Base-by-base conservation (phyloP, 2,113 vertebrate species). In the Brachyhypopomus gauderio region DNA sequence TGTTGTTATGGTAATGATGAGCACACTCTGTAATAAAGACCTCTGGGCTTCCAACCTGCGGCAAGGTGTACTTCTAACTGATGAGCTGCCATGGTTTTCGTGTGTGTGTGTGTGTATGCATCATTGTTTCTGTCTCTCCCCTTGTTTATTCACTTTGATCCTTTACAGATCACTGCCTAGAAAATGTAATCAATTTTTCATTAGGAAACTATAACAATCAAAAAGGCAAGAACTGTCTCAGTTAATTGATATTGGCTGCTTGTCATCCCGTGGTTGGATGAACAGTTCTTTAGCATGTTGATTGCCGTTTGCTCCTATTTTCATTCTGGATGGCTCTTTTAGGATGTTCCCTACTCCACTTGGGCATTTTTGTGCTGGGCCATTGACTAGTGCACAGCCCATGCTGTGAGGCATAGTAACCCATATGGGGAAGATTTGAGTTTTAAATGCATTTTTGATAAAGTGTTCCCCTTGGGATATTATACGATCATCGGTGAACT, bases 1-100 rank as follows among this genome's bases (percentile, higher is more conserved):
- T 83, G 83, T 75, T 87, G 77, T 84, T 80, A 83, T 83, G 75
- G 66, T 78, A 85, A 84, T 84, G 83, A 83, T 85, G 69, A 80
- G 80, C 77, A 73, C 72, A 77, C 58, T 23, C 79, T 75, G 71
- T 77, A 79, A 84, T 77, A 79, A 82, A 79, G 77, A 86, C 79
- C 30, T 67, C 82, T 70, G 75, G 67, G 72, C 77, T 79, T 67
- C 27, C 41, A 36, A 82, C 76, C 82, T 84, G 69, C 38, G 69
- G 83, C 67, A 67, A 82, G 75, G 76, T 84, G 80, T 79, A 69
- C 58, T 63, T 82, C 30, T 77, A 80, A 83, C 78, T 80, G 78
- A 80, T 85, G 81, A 34, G 52, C 59, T 79, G n/a, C 36, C 36
- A 55, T n/a, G 38, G 19, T 25, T 79, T 55, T 77, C 30, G 27